phyloP scores from a whole-genome alignment of 2,797 vertebrate genomes.

The Microctenopoma steveboyesi region DNA sequence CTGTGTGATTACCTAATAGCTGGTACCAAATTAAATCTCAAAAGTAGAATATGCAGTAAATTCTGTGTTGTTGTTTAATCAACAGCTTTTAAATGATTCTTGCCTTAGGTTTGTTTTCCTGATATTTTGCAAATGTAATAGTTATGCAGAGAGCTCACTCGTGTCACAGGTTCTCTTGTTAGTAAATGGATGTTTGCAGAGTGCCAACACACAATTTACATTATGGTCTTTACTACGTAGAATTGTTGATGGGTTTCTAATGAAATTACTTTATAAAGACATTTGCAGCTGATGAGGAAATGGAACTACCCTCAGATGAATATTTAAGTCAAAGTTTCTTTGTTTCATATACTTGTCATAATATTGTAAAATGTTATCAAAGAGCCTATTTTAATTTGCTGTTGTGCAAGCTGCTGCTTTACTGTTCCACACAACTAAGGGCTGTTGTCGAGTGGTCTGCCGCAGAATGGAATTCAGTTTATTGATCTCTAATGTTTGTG shows the following conservation, averaged over 20 bases:
- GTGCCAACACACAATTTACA: slow-evolving; percentile 68
- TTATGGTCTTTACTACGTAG: slow-evolving; percentile 26
- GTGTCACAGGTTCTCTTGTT: slow-evolving; percentile 49
- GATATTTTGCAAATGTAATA: slow-evolving; percentile 17
- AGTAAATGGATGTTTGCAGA: slow-evolving; percentile 37
- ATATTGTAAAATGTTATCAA: slow-evolving; percentile 3
- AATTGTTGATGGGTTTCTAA: slow-evolving; percentile 26
- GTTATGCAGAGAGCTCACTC: slow-evolving; percentile 24
- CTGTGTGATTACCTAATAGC: slow-evolving; percentile 2
- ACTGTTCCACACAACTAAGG: slow-evolving; percentile 52
- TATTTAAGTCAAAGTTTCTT: slow-evolving; percentile 45
- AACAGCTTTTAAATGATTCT: slow-evolving; percentile 1
- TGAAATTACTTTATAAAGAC: slow-evolving; percentile 14
- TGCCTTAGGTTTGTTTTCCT: slow-evolving; percentile 34
- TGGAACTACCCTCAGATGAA: slow-evolving; percentile 24
- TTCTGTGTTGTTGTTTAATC: not conserved
- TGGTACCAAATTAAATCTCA: not conserved
- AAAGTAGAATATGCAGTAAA: slow-evolving; percentile 15
- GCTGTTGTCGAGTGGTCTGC: slow-evolving; percentile 40
- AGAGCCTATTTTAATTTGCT: slow-evolving; percentile 40
- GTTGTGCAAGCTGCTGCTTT: slow-evolving; percentile 33
- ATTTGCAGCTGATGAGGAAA: slow-evolving; percentile 33
- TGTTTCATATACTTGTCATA: slow-evolving; percentile 31
- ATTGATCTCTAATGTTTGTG: slow-evolving; percentile 40
- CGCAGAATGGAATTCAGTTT: slow-evolving; percentile 30